Base-by-base conservation (phyloP, 2,888 invertebrate genomes). In the Microctonus brassicae region DNA sequence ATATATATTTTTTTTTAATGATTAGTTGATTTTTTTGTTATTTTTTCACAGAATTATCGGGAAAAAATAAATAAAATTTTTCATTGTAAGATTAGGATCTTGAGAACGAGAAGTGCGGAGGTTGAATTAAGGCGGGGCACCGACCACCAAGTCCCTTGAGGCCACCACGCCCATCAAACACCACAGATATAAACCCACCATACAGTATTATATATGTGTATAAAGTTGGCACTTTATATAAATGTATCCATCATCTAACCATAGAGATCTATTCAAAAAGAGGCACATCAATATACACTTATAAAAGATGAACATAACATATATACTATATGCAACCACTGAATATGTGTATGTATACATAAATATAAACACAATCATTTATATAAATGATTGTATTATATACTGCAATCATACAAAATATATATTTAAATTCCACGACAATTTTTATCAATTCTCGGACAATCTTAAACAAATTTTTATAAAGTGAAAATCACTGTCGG, bases 141-240 rank as follows among this genome's bases (percentile, higher is more conserved):
- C 68, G 70, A 65, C 55, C 63, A 55, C 67, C 53, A 76, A 71
- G 75, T 75, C 75, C 76, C 75, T 75, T 17, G 73, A 70, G 79
- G 78, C 78, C 79, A 81, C 76, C 74, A 80, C 81, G 80, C 77
- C 81, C 80, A 79, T 79, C 75, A 78, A 78, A 78, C 78, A 57
- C 47, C 47, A 47, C 17, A 20, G 17, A 47, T 47, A 76, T 75
- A 75, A 76, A 78, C 76, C 79, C 78, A 74, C 64, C 68, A 70
- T 62, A 73, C 29, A 47, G n/a, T 22, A 5, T 5, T 29, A 29
- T 29, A 29, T 29, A 29, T 29, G 29, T 5, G 7, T 29, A 29
- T 29, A 29, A 29, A 29, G 3, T 5, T 29, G 7, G 7, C 7
- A 29, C 29, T 7, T 7, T 29, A 5, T 5, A 29, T 29, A n/a